Evolutionary conservation across 2,888 invertebrate species (phyloP), one percentile per base, ranked within the genome.

Genomic region (Heliconius ismenius): DNA sequence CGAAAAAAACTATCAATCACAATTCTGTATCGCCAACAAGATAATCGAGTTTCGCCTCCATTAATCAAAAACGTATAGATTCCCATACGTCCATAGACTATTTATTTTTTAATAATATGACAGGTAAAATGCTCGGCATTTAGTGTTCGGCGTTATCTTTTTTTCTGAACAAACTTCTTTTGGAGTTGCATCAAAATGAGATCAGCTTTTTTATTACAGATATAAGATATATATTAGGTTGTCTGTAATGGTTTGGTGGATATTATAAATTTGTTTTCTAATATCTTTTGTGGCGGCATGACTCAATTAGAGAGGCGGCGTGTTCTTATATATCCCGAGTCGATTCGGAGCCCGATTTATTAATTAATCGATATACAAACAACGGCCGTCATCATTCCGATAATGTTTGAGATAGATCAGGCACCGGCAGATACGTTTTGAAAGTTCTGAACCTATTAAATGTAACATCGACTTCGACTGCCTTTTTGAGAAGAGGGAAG

Each of bases 321-420:
- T 88, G 90, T 92, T 91, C 91, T 92, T 90, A 88, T 88, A 87
- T 85, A 89, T 90, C 88, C 90, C 90, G 88, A 89, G 87, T 89
- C 90, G 92, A 91, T 88, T 88, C 86, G 87, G 89, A 87, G 87
- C 89, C 89, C 90, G 91, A 92, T 92, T 93, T 93, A 94, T 93
- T 94, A 94, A 93, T 94, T 93, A 93, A 93, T 94, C 93, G 92
- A 92, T 93, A 92, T 91, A 93, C 93, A 94, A 94, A 94, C 93
- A 93, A 89, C 88, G 88, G 86, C 90, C 92, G 92, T 92, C 93
- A 90, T 92, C 93, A 88, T 89, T 80, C 83, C 87, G 90, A 89
- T 90, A 88, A 88, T 85, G 84, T 85, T 85, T 85, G 84, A 88
- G 90, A 89, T 88, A 89, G 90, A 90, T 91, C 86, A 86, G 86